These are phyloP conservation scores for Spheniscus humboldti DNA, from an alignment of 2,797 vertebrate species.

Conservation along the genomic window DNA sequence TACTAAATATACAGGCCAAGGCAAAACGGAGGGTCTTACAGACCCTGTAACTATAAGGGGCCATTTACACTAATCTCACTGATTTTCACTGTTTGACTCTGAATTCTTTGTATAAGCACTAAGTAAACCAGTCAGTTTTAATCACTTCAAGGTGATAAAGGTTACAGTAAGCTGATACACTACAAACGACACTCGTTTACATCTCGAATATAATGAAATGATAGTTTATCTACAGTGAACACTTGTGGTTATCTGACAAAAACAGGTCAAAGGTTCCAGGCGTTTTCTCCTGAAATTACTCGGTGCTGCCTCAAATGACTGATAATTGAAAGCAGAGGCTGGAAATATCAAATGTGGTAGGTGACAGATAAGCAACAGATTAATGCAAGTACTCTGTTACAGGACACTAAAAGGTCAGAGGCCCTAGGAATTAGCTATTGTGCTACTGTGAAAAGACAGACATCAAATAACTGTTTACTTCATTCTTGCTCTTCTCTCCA, in stretches of 20 bases:
- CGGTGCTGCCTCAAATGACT: conserved; percentile 79
- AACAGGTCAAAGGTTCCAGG: conserved; percentile 84
- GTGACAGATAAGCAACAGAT: conserved; percentile 79
- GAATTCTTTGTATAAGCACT: conserved; percentile 58
- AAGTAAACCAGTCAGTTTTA: conserved; percentile 69
- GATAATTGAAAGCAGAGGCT: conserved; percentile 88
- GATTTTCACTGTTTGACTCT: conserved; percentile 65
- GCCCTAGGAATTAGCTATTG: conserved; percentile 65
- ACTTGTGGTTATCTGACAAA: conserved; percentile 87
- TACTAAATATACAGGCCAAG: conserved; percentile 8
- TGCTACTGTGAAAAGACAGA: conserved; percentile 72
- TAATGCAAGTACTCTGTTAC: conserved; percentile 72
- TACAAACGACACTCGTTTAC: conserved; percentile 66
- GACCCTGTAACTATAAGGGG: background rate
- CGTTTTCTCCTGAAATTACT: conserved; percentile 81
- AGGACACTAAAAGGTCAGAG: conserved; percentile 71
- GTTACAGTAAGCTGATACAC: conserved; percentile 66
- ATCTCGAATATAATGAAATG: conserved; percentile 72
- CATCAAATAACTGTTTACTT: conserved; percentile 56
- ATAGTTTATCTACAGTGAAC: conserved; percentile 85
- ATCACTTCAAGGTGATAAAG: conserved; percentile 66
- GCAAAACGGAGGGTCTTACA: conserved; percentile 35
- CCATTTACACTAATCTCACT: conserved; percentile 57
- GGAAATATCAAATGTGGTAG: conserved; percentile 74
- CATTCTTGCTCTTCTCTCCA: background rate